These are phyloP conservation scores for Zaprionus ghesquierei DNA, from an alignment of 1,140 invertebrate genomes.

Conservation along the genomic window DNA sequence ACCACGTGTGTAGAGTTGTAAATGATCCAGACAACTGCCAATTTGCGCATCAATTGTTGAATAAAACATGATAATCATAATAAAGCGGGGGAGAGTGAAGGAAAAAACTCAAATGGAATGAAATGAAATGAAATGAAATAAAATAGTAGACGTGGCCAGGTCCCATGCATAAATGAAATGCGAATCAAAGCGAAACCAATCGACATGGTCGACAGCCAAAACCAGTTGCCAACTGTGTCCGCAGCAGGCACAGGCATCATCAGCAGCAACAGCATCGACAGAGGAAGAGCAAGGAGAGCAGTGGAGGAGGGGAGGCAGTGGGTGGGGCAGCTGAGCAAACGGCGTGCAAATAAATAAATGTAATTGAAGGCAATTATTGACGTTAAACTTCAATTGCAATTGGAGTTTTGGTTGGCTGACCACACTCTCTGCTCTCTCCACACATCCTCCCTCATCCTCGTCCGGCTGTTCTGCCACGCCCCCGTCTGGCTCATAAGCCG, in stretches of 20 bases:
- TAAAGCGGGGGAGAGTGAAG: slow-evolving; percentile 39
- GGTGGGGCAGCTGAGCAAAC: slow-evolving; percentile 23
- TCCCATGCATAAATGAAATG: slow-evolving; percentile 73
- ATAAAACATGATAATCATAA: slow-evolving; percentile 81
- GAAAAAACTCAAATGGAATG: background rate
- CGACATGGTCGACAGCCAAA: slow-evolving; percentile 60
- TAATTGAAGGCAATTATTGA: slow-evolving; percentile 79
- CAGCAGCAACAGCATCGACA: background rate
- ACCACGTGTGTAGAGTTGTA: slow-evolving; percentile 70
- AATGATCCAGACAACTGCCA: slow-evolving; percentile 80
- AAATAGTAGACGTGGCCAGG: slow-evolving; percentile 60
- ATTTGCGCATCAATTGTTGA: slow-evolving; percentile 80
- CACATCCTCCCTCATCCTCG: background rate
- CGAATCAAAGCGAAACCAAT: slow-evolving; percentile 79
- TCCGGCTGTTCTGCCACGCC: background rate
- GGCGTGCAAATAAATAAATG: slow-evolving; percentile 75
- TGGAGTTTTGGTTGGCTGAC: slow-evolving; percentile 31
- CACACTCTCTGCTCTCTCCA: background rate
- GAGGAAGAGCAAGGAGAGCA: background rate
- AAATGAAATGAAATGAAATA: slow-evolving; percentile 53
- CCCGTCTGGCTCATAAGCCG: slow-evolving; percentile 6
- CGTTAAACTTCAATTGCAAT: slow-evolving; percentile 66
- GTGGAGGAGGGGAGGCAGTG: background rate
- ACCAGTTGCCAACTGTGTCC: slow-evolving; percentile 48
- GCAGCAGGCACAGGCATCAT: slow-evolving; percentile 16